Conservation (phyloP, 1,140 invertebrate species). For the Nixonia krombeini region DNA sequence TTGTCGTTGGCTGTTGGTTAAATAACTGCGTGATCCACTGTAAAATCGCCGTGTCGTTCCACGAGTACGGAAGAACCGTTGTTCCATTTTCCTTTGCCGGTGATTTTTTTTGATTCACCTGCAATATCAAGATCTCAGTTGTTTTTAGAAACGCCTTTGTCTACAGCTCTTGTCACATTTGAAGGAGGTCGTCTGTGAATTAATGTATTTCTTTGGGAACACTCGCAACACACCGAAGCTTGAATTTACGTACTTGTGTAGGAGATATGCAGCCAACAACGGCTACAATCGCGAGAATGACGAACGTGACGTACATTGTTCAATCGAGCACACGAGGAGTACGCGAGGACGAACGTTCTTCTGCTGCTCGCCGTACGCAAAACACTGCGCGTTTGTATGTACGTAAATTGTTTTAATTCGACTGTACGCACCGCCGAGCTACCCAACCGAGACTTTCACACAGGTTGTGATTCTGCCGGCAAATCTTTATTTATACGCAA, state of each 20-base stretch:
- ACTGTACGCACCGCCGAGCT: slow-evolving; percentile 37
- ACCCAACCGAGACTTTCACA: slow-evolving; percentile 66
- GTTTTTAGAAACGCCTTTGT: no score
- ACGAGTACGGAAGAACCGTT: slow-evolving; percentile 15
- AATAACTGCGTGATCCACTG: slow-evolving; percentile 48
- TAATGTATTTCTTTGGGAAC: background rate
- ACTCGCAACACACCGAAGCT: background rate
- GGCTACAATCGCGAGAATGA: slow-evolving; percentile 10
- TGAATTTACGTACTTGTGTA: slow-evolving; percentile 6
- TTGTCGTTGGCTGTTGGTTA: slow-evolving; percentile 19
- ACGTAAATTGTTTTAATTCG: slow-evolving; percentile 49
- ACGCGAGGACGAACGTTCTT: slow-evolving; percentile 28
- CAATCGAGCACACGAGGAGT: slow-evolving; percentile 6
- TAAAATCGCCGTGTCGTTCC: slow-evolving; percentile 45
- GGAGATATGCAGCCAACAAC: slow-evolving; percentile 1
- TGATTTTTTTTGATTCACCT: background rate
- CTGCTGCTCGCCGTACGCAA: slow-evolving; percentile 36
- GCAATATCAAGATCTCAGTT: no score
- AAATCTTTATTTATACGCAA: slow-evolving; percentile 69
- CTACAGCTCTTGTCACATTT: no score
- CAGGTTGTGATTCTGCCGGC: slow-evolving; percentile 54
- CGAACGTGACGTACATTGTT: slow-evolving; percentile 18
- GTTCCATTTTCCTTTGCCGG: slow-evolving; percentile 9
- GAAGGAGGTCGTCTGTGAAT: no score
- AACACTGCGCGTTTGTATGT: slow-evolving; percentile 37